phyloP scores from a whole-genome alignment of 2,113 vertebrate genomes.

The Neotoma lepida region DNA sequence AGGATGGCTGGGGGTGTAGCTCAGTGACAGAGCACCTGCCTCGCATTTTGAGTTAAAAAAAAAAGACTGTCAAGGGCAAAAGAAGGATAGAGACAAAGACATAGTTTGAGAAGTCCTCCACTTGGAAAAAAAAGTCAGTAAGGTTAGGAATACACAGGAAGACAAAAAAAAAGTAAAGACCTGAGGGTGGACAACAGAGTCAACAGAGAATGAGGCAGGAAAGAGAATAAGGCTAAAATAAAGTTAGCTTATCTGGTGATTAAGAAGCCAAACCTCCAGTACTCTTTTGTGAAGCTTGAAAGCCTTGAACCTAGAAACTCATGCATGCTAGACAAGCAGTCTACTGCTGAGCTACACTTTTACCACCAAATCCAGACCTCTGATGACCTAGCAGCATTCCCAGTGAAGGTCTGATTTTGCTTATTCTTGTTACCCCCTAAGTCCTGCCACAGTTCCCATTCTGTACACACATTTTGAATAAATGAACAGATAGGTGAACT shows the following conservation, averaged over 20 bases:
- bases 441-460: not conserved
- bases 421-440: not conserved
- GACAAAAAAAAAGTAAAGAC: not conserved
- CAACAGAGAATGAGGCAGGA: not conserved
- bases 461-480: not conserved
- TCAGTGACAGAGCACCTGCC: not conserved
- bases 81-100: slow-evolving; percentile 23
- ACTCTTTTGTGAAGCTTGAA: not conserved
- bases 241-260: slow-evolving; percentile 46
- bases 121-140: slow-evolving; percentile 41
- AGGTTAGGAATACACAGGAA: slow-evolving; percentile 32
- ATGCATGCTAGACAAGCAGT: not conserved
- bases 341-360: not conserved
- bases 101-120: slow-evolving; percentile 46
- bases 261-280: slow-evolving; percentile 33
- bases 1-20: not conserved
- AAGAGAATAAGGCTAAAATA: slow-evolving; percentile 32
- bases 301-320: not conserved
- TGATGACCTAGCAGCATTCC: slow-evolving; percentile 28
- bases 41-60: not conserved
- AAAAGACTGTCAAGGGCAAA: slow-evolving; percentile 45
- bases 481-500: not conserved
- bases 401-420: not conserved
- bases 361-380: not conserved
- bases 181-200: slow-evolving; percentile 35